phyloP scores from a whole-genome alignment of 2,888 invertebrate species.

The Pandemis cinnamomeana region DNA sequence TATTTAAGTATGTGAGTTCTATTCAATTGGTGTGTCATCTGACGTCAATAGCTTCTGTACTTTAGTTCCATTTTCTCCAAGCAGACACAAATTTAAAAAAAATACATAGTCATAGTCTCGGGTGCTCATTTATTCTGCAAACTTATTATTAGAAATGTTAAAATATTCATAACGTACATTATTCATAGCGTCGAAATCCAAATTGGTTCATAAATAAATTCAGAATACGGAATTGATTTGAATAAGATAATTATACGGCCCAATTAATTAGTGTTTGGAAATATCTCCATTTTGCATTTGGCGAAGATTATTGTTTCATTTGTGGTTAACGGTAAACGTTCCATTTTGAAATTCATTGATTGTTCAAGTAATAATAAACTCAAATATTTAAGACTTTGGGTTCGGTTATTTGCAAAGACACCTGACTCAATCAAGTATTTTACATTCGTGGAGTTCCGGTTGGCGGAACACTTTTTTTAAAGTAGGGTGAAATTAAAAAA shows the following conservation, averaged over 20 bases:
- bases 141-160: slow-evolving; percentile 21
- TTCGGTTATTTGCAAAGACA: no score
- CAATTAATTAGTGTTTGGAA: slow-evolving; percentile 4
- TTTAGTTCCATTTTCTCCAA: background rate
- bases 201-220: slow-evolving; percentile 36
- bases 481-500: no score
- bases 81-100: no score
- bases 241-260: slow-evolving; percentile 6
- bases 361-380: no score
- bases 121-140: background rate
- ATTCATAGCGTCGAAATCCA: slow-evolving; percentile 24
- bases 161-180: slow-evolving; percentile 36
- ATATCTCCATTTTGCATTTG: background rate
- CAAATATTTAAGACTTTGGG: no score
- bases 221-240: slow-evolving; percentile 16
- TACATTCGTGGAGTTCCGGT: no score
- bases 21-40: background rate
- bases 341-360: no score
- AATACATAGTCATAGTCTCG: background rate
- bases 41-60: background rate
- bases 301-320: background rate
- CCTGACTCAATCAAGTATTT: no score
- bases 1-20: background rate
- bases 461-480: no score
- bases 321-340: background rate